Percentiles rank a stretch among this genome's conserved stretches.
Evolutionary conservation across 2,797 vertebrate species (phyloP).

Genomic region (Tragelaphus oryx): DNA sequence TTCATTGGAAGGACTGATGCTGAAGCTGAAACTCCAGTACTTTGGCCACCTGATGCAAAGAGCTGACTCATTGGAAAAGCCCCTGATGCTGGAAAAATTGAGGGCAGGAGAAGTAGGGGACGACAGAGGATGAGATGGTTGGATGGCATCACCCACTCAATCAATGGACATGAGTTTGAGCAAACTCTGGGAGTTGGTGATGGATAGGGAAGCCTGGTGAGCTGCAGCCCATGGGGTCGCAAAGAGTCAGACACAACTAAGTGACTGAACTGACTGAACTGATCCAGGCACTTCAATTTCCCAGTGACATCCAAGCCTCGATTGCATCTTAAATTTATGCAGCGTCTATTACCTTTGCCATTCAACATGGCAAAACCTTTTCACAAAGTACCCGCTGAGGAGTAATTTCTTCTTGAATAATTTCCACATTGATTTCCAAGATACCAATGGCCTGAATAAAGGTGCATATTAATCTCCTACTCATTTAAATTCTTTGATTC

Average conservation of each 20-base stretch:
- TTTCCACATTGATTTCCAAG: conserved; percentile 38
- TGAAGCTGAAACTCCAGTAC: too few species aligned
- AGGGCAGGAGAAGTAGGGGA: background rate
- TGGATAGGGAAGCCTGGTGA: too few species aligned
- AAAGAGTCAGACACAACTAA: too few species aligned
- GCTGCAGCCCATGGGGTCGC: too few species aligned
- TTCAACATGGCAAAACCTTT: conserved; percentile 1
- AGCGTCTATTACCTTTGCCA: background rate
- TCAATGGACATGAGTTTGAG: too few species aligned
- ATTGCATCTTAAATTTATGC: background rate
- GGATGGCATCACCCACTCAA: too few species aligned
- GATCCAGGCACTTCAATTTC: conserved; percentile 49
- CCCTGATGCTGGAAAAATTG: background rate
- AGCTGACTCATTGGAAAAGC: background rate
- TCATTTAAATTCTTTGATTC: background rate
- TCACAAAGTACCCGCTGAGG: conserved; percentile 16
- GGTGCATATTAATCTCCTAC: background rate
- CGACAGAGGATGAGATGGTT: too few species aligned
- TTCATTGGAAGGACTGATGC: too few species aligned
- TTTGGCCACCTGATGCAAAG: background rate
- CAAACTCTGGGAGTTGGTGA: too few species aligned
- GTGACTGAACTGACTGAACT: too few species aligned
- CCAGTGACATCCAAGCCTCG: background rate
- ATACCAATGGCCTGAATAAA: background rate
- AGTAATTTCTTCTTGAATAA: conserved; percentile 34